A percentile compares a stretch with the other conserved stretches of the same genome.
Evolutionary conservation across 2,797 vertebrate species (phyloP).

Genomic region (Antennarius maculatus): DNA sequence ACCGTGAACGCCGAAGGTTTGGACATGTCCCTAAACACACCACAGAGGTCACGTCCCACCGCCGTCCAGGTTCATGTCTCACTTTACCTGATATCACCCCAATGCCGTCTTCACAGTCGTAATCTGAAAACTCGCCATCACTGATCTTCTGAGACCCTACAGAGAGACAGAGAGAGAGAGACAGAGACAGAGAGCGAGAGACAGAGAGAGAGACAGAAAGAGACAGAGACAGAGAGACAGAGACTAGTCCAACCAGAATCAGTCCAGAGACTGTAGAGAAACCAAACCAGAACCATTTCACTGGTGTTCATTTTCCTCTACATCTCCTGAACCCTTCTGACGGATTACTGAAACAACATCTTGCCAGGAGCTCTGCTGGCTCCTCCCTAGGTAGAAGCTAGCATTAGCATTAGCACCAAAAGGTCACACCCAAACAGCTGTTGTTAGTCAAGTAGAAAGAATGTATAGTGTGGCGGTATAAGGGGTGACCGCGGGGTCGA

Average conservation of each 20-base stretch:
- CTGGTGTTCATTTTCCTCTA: too few species aligned
- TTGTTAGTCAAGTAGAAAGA: slow-evolving; percentile 87
- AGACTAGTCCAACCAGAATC: slow-evolving; percentile 22
- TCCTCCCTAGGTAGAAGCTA: too few species aligned
- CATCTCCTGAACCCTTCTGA: background rate
- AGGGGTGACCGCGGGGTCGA: background rate
- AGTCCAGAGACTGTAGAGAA: background rate
- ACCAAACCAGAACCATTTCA: too few species aligned
- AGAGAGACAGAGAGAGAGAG: slow-evolving; percentile 16
- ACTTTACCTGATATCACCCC: slow-evolving; percentile 91
- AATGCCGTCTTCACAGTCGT: slow-evolving; percentile 94
- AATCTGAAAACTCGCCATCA: slow-evolving; percentile 94
- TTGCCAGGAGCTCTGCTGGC: too few species aligned
- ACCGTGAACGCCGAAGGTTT: background rate
- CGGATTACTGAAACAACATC: background rate
- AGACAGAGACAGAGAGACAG: background rate
- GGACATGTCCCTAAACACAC: too few species aligned
- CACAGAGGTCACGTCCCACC: too few species aligned
- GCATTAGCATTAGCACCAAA: background rate
- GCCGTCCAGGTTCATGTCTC: too few species aligned
- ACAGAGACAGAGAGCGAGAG: background rate
- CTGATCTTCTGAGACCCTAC: slow-evolving; percentile 95
- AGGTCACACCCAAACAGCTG: background rate
- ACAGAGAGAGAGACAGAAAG: background rate
- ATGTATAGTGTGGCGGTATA: slow-evolving; percentile 59